A percentile compares a stretch with the other conserved stretches of the same genome.
Evolutionary conservation across 2,113 vertebrate species (phyloP).

Genomic region (Poicephalus meyeri): DNA sequence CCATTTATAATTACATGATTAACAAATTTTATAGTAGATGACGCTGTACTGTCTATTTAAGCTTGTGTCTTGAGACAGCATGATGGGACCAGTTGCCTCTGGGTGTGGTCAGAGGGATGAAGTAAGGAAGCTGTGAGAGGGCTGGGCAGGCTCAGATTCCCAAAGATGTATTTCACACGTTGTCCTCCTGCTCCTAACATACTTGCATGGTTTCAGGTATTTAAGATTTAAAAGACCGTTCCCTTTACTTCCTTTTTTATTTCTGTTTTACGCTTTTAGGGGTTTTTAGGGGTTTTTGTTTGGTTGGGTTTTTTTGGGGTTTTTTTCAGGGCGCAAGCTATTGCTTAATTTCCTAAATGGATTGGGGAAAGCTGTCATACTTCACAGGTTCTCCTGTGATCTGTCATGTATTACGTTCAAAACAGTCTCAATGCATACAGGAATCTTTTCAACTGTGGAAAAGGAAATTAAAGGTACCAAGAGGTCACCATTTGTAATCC

Average conservation of each 20-base stretch:
- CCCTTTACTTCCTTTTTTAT: neutral
- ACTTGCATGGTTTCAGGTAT: neutral
- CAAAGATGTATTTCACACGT: neutral
- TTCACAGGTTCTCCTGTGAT: neutral
- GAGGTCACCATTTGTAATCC: neutral
- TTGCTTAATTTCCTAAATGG: neutral
- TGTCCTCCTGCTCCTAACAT: neutral
- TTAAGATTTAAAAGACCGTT: neutral
- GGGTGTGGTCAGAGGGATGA: neutral
- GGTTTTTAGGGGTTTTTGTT: too few species aligned
- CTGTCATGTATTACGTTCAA: neutral
- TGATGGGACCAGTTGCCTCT: accelerated
- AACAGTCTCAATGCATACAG: neutral
- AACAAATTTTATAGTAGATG: neutral
- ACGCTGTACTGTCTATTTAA: neutral
- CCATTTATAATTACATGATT: neutral
- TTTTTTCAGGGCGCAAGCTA: neutral
- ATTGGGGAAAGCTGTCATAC: neutral
- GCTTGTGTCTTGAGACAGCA: neutral
- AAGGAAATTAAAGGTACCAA: neutral
- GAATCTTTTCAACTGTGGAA: neutral
- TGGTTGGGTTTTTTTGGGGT: neutral
- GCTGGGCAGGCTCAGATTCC: neutral
- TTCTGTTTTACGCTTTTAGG: neutral
- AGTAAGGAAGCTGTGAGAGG: too few species aligned